Evolutionary conservation across 2,113 vertebrate genomes (phyloP).

Genomic region (Corynorhinus townsendii): DNA sequence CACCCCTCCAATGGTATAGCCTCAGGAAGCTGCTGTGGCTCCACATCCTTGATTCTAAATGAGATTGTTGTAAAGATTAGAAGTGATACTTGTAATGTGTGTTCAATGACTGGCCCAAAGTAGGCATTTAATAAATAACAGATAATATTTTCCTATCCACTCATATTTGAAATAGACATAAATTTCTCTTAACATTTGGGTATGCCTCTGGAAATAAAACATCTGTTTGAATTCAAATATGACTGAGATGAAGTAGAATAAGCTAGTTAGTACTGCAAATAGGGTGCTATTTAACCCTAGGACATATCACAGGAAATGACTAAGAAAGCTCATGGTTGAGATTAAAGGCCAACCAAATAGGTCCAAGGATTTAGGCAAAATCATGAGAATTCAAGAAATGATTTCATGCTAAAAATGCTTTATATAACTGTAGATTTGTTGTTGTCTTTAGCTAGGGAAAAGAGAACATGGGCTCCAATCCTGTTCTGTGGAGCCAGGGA

Average conservation of each 20-base stretch:
- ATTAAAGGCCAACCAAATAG: slow-evolving; percentile 24
- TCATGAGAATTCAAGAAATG: slow-evolving; percentile 61
- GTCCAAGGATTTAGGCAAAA: slow-evolving; percentile 34
- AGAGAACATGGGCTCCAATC: neutral
- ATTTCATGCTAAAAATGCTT: neutral
- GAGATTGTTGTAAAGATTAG: neutral
- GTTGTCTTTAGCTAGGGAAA: neutral
- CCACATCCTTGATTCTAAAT: neutral
- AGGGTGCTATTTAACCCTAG: neutral
- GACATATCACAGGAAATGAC: neutral
- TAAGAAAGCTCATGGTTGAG: neutral
- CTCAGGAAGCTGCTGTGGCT: neutral
- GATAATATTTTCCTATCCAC: neutral
- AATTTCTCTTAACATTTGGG: neutral
- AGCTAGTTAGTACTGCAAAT: neutral
- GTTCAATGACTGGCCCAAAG: neutral
- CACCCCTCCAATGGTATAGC: neutral
- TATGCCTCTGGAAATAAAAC: slow-evolving; percentile 19
- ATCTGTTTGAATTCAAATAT: neutral
- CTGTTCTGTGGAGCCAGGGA: too few species aligned
- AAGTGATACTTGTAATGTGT: neutral
- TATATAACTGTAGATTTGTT: neutral
- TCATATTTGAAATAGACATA: neutral
- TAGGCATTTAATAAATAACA: neutral
- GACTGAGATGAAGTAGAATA: neutral